phyloP scores from a whole-genome alignment of 1,140 invertebrate genomes.

The Achatina immaculata region DNA sequence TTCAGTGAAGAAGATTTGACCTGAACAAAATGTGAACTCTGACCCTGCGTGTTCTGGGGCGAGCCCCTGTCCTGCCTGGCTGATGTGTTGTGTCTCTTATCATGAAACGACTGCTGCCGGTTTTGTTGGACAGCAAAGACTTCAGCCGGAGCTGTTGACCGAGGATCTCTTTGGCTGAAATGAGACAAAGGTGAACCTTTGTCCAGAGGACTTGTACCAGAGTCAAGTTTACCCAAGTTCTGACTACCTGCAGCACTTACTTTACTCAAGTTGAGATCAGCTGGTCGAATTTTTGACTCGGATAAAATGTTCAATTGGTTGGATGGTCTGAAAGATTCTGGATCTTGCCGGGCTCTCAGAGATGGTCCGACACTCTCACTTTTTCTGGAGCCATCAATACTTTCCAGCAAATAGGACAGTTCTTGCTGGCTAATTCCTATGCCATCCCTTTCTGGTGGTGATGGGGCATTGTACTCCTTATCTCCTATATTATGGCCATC shows the following conservation, averaged over 20 bases:
- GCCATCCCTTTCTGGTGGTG: constrained; percentile 81
- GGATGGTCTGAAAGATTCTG: neutral
- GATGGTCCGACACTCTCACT: neutral
- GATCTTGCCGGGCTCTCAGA: neutral
- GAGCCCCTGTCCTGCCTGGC: neutral
- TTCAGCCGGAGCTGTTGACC: neutral
- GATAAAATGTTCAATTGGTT: neutral
- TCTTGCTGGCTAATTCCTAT: constrained; percentile 46
- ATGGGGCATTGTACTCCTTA: constrained; percentile 81
- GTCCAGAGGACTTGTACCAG: constrained; percentile 39
- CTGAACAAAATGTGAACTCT: neutral
- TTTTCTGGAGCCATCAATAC: neutral
- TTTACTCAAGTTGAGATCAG: neutral
- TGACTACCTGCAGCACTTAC: neutral
- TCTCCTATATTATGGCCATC: constrained; percentile 80
- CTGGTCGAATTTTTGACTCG: neutral
- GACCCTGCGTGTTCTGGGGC: neutral
- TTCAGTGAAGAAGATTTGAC: neutral
- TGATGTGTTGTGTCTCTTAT: neutral
- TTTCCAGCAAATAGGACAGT: constrained; percentile 42
- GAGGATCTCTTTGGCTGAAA: neutral
- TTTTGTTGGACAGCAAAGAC: neutral
- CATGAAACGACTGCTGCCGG: neutral
- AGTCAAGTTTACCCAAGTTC: constrained; percentile 12
- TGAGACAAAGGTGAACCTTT: neutral